phyloP scores from a whole-genome alignment of 2,797 vertebrate genomes.

The Sciurus carolinensis region DNA sequence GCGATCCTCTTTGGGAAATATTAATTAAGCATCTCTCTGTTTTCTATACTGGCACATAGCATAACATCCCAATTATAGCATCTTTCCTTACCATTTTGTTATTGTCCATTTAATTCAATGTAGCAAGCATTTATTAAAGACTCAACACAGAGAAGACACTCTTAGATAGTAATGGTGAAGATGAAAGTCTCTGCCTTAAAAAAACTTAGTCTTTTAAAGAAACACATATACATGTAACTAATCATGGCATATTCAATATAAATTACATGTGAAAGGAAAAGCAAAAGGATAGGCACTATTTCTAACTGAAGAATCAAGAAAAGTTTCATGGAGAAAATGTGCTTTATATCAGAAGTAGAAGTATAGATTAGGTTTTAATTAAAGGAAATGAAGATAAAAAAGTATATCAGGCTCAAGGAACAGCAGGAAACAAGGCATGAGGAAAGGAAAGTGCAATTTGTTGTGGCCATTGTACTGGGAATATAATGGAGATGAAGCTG shows the following conservation, averaged over 20 bases:
- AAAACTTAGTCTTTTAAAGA: slow-evolving; percentile 1
- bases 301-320: slow-evolving; percentile 10
- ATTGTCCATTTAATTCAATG: not conserved
- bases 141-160: not conserved
- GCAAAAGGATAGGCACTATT: not conserved
- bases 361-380: not conserved
- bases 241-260: not conserved
- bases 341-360: not conserved
- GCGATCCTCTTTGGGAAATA: slow-evolving; percentile 9
- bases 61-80: not conserved
- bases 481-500: not conserved
- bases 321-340: not conserved
- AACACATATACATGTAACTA: not conserved
- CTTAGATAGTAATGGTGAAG: not conserved
- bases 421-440: not conserved
- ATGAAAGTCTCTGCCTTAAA: not conserved
- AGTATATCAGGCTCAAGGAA: not conserved
- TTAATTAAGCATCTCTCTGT: not conserved
- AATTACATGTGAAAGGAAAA: not conserved
- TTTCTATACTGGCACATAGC: not conserved
- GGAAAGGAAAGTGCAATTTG: not conserved
- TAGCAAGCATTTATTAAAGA: not conserved
- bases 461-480: not conserved
- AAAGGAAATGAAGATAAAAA: not conserved
- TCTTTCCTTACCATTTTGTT: not conserved